phyloP scores from a whole-genome alignment of 2,797 vertebrate species.

The Sandelia bainsii region DNA sequence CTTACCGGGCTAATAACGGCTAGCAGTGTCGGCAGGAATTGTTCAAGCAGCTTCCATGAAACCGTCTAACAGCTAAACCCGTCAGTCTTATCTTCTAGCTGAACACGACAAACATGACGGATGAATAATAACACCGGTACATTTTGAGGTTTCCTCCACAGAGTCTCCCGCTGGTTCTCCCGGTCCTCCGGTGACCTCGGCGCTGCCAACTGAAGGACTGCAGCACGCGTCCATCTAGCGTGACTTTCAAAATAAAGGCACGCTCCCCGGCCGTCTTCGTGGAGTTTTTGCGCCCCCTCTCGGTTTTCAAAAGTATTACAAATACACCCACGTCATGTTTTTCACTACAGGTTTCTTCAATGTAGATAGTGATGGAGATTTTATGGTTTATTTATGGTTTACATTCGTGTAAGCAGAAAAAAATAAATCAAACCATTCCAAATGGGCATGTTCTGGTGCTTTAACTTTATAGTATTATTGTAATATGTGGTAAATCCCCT shows the following conservation, averaged over 20 bases:
- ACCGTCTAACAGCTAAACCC: neutral
- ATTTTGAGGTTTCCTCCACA: neutral
- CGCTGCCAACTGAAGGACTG: constrained; percentile 63
- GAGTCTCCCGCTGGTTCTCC: neutral
- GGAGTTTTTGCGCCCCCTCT: constrained; percentile 5
- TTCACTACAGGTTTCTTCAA: neutral
- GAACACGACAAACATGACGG: neutral
- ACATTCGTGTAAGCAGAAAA: too few species aligned
- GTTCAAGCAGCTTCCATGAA: neutral
- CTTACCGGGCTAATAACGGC: constrained; percentile 48
- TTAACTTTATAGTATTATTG: too few species aligned
- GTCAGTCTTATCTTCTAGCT: fast-evolving
- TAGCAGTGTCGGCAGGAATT: neutral
- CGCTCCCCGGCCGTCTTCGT: fast-evolving
- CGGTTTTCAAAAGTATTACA: neutral
- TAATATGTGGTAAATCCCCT: too few species aligned
- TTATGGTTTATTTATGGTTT: too few species aligned
- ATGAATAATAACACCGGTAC: neutral
- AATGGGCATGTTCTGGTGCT: too few species aligned
- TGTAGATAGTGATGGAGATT: neutral
- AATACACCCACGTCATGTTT: neutral
- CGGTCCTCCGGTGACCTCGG: constrained; percentile 61
- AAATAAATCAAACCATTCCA: too few species aligned
- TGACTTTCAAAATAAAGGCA: constrained; percentile 71
- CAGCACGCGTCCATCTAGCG: neutral